Evolutionary conservation across 2,888 invertebrate genomes (phyloP), one percentile per base, ranked within the genome.

Genomic region (Orchesellides sinensis): DNA sequence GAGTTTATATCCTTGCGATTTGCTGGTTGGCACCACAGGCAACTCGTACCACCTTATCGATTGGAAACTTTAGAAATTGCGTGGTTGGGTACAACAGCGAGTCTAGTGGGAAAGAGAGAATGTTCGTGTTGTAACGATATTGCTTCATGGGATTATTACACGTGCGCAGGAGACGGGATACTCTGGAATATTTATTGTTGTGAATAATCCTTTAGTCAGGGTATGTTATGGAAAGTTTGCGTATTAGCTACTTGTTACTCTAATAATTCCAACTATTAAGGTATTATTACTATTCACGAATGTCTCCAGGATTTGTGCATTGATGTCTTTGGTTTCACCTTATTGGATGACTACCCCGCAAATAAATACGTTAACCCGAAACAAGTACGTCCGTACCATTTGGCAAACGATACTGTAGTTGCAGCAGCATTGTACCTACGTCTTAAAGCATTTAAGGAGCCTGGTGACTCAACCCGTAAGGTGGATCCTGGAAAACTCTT

Each of bases 141-240:
- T 96, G 92, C 96, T 96, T 90, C 92, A 93, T 78, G 94, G 95
- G 88, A 94, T 94, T 6, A 90, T 95, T 85, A 91, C 92, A 59
- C 87, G 95, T 6, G 95, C 95, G 0, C 92, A 92, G 79, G 91
- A 91, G 1, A 92, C 93, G 75, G 90, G 92, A 5, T 96, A 94
- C 89, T 91, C 91, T 0, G 96, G 96, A 0, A 94, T 96, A 27
- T 94, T 96, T 87, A 96, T 96, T 0, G 96, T 96, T 1, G 96
- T 96, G 89, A 96, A 96, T 32, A 96, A 94, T 89, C 95, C 95
- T 0, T 91, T 96, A 12, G 96, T 96, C 29, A 95, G 95, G 93
- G 95, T 95, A 91, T 89, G 84, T n/a, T 75, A 45, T 23, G 5
- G 17, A 69, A 47, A 8, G 47, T 52, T 47, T 25, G 17, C n/a